Conservation (phyloP, 2,797 vertebrate species). For the Diplodus sargus region DNA sequence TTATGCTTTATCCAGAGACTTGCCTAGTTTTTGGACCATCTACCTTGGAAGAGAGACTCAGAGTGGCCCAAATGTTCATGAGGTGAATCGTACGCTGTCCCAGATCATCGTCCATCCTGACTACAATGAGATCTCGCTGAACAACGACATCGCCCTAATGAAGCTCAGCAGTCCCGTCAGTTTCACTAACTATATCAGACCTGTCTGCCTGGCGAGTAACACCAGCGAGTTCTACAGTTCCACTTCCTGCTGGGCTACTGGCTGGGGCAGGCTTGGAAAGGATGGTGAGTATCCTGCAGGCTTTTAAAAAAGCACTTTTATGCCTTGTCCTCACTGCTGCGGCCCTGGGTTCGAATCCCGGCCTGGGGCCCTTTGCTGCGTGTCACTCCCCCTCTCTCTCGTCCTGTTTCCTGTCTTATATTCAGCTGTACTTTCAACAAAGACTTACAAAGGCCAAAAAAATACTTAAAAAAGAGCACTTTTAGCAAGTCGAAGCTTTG, state of each 20-base stretch:
- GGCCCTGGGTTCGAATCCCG: too few relatives aligned
- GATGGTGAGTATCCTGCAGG: slow-evolving; percentile 52
- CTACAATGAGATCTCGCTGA: slow-evolving; percentile 34
- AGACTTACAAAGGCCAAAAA: too few relatives aligned
- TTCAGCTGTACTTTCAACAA: too few relatives aligned
- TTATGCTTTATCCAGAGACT: background rate
- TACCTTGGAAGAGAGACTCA: slow-evolving; percentile 76
- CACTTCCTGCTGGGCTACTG: slow-evolving; percentile 77
- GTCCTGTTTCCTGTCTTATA: too few relatives aligned
- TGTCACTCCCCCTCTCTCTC: too few relatives aligned
- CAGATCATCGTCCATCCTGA: slow-evolving; percentile 68
- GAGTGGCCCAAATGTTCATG: slow-evolving; percentile 58
- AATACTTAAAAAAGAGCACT: too few relatives aligned
- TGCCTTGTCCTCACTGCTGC: too few relatives aligned
- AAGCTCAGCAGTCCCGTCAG: slow-evolving; percentile 64
- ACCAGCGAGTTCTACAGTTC: slow-evolving; percentile 62
- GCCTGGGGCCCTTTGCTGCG: too few relatives aligned
- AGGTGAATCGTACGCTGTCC: slow-evolving; percentile 30
- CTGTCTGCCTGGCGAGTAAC: slow-evolving; percentile 83
- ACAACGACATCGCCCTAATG: slow-evolving; percentile 80
- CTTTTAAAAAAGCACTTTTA: background rate
- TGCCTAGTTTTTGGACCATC: background rate
- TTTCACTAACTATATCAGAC: slow-evolving; percentile 80
- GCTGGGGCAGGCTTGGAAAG: slow-evolving; percentile 69
- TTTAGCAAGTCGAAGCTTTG: background rate